Evolutionary conservation across 1,140 invertebrate genomes (phyloP).

Genomic region (Diabrotica virgifera): DNA sequence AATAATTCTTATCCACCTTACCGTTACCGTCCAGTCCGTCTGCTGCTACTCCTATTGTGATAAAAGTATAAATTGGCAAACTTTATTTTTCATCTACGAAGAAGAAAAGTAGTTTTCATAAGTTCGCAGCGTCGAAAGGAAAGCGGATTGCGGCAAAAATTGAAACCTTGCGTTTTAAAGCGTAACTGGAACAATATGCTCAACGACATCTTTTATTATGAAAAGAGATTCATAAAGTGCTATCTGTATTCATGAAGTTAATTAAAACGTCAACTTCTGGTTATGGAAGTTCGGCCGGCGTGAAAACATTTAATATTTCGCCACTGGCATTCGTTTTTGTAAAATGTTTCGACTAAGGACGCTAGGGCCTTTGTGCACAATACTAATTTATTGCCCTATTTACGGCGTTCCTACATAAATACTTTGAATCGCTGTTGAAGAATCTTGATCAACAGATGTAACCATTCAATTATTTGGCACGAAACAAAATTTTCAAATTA

Average conservation of each 20-base stretch:
- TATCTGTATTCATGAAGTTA: constrained; percentile 21
- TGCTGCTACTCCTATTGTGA: neutral
- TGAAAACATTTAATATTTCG: constrained; percentile 19
- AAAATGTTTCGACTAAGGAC: neutral
- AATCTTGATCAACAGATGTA: too few relatives aligned
- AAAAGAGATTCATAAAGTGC: constrained; percentile 18
- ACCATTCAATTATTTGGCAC: too few relatives aligned
- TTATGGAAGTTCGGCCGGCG: constrained; percentile 14
- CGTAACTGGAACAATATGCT: constrained; percentile 11
- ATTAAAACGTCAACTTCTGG: constrained; percentile 19
- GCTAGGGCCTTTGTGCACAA: constrained; percentile 6
- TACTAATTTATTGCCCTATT: constrained; percentile 8
- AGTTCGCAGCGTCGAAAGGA: neutral
- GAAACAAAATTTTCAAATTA: too few relatives aligned
- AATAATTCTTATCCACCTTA: too few relatives aligned
- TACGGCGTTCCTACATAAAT: neutral
- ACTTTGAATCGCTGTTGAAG: neutral
- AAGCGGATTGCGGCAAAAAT: constrained; percentile 2
- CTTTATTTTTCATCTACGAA: neutral
- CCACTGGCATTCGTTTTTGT: constrained; percentile 13
- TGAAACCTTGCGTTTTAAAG: constrained; percentile 6
- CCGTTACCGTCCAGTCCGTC: too few relatives aligned
- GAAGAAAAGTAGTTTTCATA: neutral
- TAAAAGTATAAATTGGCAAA: neutral
- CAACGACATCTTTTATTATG: constrained; percentile 15